These are phyloP conservation scores for Sesamia inferens DNA, from an alignment of 2,888 invertebrate species.

Conservation along the genomic window DNA sequence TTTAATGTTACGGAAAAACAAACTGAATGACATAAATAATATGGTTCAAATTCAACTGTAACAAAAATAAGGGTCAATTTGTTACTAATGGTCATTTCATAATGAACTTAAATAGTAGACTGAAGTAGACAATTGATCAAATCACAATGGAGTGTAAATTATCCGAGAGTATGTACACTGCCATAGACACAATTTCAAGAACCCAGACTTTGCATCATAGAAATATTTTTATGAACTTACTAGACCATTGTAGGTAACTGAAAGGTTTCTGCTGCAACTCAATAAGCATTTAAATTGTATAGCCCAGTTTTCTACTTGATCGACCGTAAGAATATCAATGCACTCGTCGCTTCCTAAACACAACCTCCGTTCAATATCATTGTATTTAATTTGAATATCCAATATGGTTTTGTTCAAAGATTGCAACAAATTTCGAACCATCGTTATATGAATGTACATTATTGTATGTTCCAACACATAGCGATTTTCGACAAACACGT, in stretches of 20 bases:
- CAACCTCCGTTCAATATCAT: not conserved
- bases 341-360: not conserved
- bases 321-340: conserved; percentile 1
- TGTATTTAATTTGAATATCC: conserved; percentile 15
- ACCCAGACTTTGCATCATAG: not conserved
- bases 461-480: conserved; percentile 21
- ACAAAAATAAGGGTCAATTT: too few relatives aligned
- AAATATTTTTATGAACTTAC: not conserved
- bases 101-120: too few relatives aligned
- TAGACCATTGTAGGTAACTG: conserved; percentile 9
- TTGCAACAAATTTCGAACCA: conserved; percentile 1
- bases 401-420: conserved; percentile 9
- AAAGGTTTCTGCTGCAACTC: conserved; percentile 31
- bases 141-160: too few relatives aligned
- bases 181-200: not conserved
- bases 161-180: too few relatives aligned
- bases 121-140: too few relatives aligned
- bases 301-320: conserved; percentile 20
- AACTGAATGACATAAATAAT: not conserved
- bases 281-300: conserved; percentile 27
- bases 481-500: not conserved
- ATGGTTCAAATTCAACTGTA: too few relatives aligned
- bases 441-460: conserved; percentile 9
- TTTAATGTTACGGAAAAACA: not conserved
- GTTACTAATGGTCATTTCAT: too few relatives aligned